Base-by-base conservation (phyloP, 1,140 invertebrate genomes). In the Solen grandis region DNA sequence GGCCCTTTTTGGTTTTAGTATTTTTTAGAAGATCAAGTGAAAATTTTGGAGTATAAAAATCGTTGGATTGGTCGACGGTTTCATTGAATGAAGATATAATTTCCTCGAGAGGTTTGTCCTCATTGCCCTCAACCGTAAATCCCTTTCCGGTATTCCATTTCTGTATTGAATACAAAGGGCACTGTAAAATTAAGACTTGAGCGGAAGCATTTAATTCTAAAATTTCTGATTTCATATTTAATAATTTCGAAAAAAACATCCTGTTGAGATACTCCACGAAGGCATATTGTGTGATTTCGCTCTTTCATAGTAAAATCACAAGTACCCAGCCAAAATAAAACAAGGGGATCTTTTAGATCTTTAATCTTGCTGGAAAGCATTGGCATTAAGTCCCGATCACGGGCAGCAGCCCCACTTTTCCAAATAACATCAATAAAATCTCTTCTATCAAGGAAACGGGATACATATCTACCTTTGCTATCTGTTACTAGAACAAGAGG, bases 301-400 rank as follows among this genome's bases (percentile, higher is more conserved):
- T 31, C 8, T 31, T 31, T 25, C 27, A n/a, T n/a, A n/a, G n/a
- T n/a, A n/a, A n/a, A n/a, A n/a, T n/a, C n/a, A n/a, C n/a, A n/a
- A n/a, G n/a, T 59, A 5, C 55, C 55, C 3, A 59, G 55, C 55
- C 55, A 59, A n/a, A 59, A 8, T 13, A 59, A 59, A 8, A 59
- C 55, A 25, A 59, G 55, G 8, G 55, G 55, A 59, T 16, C 5
- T 59, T 8, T 3, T 5, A 25, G 3, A 3, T 16, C 55, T 10
- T 59, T 2, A 8, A 59, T 14, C 55, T n/a, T 59, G 16, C 1
- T 8, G 13, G 29, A 10, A 13, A 59, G 55, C 1, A 8, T 3
- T 8, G 25, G 13, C 10, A 59, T 59, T 27, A 59, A 31, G n/a
- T 59, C 55, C 33, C 5, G 16, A n/a, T 59, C 25, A 5, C 55